Base-by-base conservation (phyloP, 2,888 invertebrate species). In the Cephalotes varians region DNA sequence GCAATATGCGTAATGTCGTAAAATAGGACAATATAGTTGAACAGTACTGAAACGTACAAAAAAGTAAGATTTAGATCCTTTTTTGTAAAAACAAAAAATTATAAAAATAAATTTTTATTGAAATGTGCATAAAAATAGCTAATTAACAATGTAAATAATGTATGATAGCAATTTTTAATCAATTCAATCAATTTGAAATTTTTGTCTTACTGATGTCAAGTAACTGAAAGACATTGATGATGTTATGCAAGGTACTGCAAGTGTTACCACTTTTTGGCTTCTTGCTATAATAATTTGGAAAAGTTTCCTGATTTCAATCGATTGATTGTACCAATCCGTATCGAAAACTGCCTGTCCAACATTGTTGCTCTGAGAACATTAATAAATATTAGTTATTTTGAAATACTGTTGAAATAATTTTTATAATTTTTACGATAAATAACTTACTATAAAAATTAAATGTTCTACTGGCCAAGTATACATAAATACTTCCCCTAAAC, bases 171-270 rank as follows among this genome's bases (percentile, higher is more conserved):
- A 54, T 54, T 54, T 54, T 25, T 51, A n/a, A 60, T n/a, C 31
- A 62, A 62, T 64, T 64, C 1, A 25, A n/a, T n/a, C n/a, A n/a
- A n/a, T n/a, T n/a, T n/a, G n/a, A n/a, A 64, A 64, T 40, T 1
- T 40, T 40, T 64, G 2, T 15, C 64, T 64, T 1, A 64, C 64
- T 25, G 21, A 64, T 40, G 40, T 21, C 6, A 64, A 64, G 7
- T 64, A 64, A 25, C 1, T 64, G 15, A 64, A 25, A 64, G 15
- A 25, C 15, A 64, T 40, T 25, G 25, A 15, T 7, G 64, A 15
- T 12, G 40, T 40, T 40, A 64, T 7, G 21, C 44, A 51, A n/a
- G 44, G 1, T 18, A 67, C 9, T 25, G 34, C 21, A n/a, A 79
- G 5, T 2, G 21, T 58, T 34, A 69, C 0, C 31, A 54, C 47